Base-by-base conservation (phyloP, 2,888 invertebrate genomes). In the Parnassius mnemosyne region DNA sequence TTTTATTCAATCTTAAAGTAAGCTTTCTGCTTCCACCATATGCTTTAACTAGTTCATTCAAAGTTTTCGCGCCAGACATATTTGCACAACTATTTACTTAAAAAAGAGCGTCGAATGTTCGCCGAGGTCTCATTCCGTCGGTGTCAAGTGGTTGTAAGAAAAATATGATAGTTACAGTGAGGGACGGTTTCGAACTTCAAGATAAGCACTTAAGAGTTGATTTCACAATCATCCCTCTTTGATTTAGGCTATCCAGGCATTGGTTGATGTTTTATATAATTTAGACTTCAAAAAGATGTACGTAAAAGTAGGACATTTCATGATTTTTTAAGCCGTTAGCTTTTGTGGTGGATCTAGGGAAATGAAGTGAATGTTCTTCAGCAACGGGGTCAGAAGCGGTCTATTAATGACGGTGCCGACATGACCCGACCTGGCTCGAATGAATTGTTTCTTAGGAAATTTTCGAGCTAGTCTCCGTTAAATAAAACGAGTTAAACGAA, bases 381-480 rank as follows among this genome's bases (percentile, higher is more conserved):
- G 79, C 82, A 79, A 85, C 72, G 84, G 71, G 85, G 85, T 87
- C 85, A 84, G 84, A 85, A 76, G 78, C 65, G 71, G 74, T 72
- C 82, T 80, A 83, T 85, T 83, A 84, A 86, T 74, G 78, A 69
- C 69, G 77, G 79, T 76, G 77, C 81, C 72, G 71, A 73, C 61
- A 53, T 25, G 53, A 57, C 56, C 53, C 53, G 71, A 74, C 66
- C 68, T 72, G 70, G 68, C 69, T 71, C 55, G 10, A 60, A 77
- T 76, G 68, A 72, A 78, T 72, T 78, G 77, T 78, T 82, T 77
- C 55, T 60, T 55, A 60, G 42, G 53, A 60, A 47, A 60, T 49
- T 49, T 53, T 60, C 60, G 49, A 60, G 53, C 53, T 47, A 42
- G 47, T 47, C 53, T 53, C 12, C 60, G 25, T 49, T 25, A 9